These are phyloP conservation scores for Cottus gobio DNA, from an alignment of 2,113 vertebrate genomes.

Conservation along the genomic window DNA sequence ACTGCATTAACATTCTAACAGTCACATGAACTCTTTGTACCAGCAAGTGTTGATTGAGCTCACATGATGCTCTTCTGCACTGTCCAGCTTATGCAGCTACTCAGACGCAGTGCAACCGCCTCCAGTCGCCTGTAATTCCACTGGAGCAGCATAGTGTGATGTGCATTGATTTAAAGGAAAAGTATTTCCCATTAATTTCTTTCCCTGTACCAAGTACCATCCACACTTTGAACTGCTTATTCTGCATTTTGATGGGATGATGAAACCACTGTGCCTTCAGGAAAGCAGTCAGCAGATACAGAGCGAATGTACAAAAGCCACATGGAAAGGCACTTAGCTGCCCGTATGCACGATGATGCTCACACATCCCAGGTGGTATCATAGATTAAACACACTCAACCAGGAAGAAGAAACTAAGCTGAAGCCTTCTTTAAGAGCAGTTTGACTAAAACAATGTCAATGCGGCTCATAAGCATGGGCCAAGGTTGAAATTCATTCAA, in stretches of 20 bases:
- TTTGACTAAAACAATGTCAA: not conserved
- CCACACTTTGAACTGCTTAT: not conserved
- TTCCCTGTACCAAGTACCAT: not conserved
- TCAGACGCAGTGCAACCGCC: not conserved
- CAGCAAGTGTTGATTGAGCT: not conserved
- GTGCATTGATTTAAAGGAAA: slow-evolving; percentile 9
- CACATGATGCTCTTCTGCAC: not conserved
- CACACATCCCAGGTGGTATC: not conserved
- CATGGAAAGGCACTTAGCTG: not conserved
- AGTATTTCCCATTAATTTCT: not conserved
- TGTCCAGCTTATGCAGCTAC: not conserved
- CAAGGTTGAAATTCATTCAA: not conserved
- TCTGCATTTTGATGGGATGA: not conserved
- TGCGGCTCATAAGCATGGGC: not conserved
- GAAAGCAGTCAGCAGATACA: not conserved
- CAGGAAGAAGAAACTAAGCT: not conserved
- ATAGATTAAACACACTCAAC: not conserved
- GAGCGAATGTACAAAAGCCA: not conserved
- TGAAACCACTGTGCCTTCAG: not conserved
- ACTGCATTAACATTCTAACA: not conserved
- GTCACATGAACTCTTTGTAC: not conserved
- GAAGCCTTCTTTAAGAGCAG: no score
- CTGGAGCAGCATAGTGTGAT: slow-evolving; percentile 19
- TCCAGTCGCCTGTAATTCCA: not conserved
- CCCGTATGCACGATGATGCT: not conserved